These are phyloP conservation scores for Drosophila tropicalis DNA, from an alignment of 1,140 invertebrate species.

Conservation along the genomic window DNA sequence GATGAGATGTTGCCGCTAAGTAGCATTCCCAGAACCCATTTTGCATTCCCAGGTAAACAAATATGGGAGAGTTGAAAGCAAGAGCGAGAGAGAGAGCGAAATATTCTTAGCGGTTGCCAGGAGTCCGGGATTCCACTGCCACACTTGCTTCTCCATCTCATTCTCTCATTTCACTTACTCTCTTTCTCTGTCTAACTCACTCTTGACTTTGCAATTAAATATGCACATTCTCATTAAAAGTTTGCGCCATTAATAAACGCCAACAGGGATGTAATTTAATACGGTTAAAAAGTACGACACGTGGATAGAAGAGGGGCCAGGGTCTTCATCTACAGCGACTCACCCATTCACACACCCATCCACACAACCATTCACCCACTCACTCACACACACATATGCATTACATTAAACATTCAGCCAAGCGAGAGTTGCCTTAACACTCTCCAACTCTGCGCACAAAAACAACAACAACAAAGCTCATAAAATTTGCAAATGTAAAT, in stretches of 20 bases:
- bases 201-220: slow-evolving; percentile 81
- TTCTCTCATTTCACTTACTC: background rate
- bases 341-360: slow-evolving; percentile 20
- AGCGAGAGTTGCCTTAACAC: slow-evolving; percentile 54
- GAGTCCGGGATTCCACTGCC: slow-evolving; percentile 21
- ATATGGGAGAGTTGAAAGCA: slow-evolving; percentile 32
- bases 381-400: slow-evolving; percentile 38
- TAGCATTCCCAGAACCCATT: slow-evolving; percentile 69
- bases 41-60: slow-evolving; percentile 55
- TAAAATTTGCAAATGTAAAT: slow-evolving; percentile 82
- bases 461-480: slow-evolving; percentile 64
- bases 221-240: slow-evolving; percentile 83
- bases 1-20: slow-evolving; percentile 76
- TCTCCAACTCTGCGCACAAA: background rate
- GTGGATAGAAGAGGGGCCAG: slow-evolving; percentile 50
- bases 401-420: slow-evolving; percentile 76
- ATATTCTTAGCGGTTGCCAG: slow-evolving; percentile 65
- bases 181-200: slow-evolving; percentile 38
- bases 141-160: background rate
- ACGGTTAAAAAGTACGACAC: slow-evolving; percentile 79
- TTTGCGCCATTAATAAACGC: slow-evolving; percentile 83
- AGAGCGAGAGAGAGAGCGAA: slow-evolving; percentile 19
- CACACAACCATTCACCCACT: background rate
- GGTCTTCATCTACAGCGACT: slow-evolving; percentile 11
- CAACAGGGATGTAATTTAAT: slow-evolving; percentile 81